Evolutionary conservation across 2,113 vertebrate species (phyloP).

Genomic region (Anolis sagrei): DNA sequence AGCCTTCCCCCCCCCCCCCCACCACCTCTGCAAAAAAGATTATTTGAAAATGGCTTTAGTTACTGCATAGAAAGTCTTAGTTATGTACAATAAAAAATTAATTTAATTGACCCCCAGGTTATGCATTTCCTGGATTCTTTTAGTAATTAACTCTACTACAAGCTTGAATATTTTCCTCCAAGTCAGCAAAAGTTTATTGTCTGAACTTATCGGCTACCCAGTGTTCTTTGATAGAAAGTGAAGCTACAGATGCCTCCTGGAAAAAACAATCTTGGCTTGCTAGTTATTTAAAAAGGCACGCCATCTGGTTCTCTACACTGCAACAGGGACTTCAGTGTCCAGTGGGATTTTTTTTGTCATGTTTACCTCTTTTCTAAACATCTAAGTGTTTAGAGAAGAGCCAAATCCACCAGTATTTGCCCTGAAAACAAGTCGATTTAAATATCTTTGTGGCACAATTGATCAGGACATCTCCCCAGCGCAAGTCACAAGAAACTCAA

Average conservation of each 20-base stretch:
- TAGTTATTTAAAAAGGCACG: conserved; percentile 49
- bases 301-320: conserved; percentile 67
- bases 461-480: background rate
- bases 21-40: conserved; percentile 6
- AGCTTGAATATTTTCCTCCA: conserved; percentile 47
- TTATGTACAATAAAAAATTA: background rate
- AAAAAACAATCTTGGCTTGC: conserved; percentile 30
- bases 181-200: conserved; percentile 50
- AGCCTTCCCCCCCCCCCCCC: conserved; percentile 24
- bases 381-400: conserved; percentile 56
- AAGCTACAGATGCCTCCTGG: conserved; percentile 35
- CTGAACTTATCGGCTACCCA: conserved; percentile 33
- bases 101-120: conserved; percentile 39
- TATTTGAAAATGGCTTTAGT: conserved; percentile 32
- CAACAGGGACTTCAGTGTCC: conserved; percentile 36
- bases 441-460: conserved; percentile 16
- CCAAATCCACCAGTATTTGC: conserved; percentile 49
- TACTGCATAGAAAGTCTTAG: conserved; percentile 23
- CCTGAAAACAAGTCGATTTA: conserved; percentile 12
- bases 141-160: conserved; percentile 24
- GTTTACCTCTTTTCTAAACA: conserved; percentile 50
- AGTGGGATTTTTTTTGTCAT: conserved; percentile 54
- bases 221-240: conserved; percentile 38
- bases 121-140: conserved; percentile 40
- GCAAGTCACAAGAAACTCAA: background rate